These are phyloP conservation scores for Mycalesis mineus DNA, from an alignment of 2,888 invertebrate species.

Conservation along the genomic window DNA sequence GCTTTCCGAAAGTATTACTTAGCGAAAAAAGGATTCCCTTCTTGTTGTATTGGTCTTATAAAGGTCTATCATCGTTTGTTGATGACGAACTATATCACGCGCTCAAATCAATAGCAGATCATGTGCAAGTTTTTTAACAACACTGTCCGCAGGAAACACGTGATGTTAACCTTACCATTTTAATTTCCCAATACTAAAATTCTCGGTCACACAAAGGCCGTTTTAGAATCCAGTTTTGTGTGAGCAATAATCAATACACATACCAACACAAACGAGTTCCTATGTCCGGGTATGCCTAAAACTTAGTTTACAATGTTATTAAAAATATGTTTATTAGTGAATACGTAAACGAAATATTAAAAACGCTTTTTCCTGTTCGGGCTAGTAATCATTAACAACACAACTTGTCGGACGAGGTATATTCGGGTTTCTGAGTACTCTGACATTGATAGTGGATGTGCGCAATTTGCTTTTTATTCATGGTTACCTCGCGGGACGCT, in stretches of 20 bases:
- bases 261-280: neutral
- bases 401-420: no score
- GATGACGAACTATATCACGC: no score
- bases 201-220: neutral
- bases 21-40: no score
- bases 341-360: neutral
- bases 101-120: no score
- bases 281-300: neutral
- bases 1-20: no score
- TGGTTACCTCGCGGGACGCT: no score
- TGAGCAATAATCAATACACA: neutral
- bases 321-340: neutral
- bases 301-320: neutral
- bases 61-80: no score
- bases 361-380: neutral
- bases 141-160: neutral
- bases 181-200: neutral
- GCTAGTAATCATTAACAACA: neutral
- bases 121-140: no score
- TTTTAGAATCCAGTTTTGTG: slow-evolving; percentile 2
- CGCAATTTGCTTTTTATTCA: no score
- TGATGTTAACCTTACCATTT: slow-evolving; percentile 4
- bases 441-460: no score
- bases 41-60: no score
- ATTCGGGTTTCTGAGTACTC: no score